Evolutionary conservation across 2,888 invertebrate genomes (phyloP), one percentile per base, ranked within the genome.

Genomic region (Dorcus parallelipipedus): DNA sequence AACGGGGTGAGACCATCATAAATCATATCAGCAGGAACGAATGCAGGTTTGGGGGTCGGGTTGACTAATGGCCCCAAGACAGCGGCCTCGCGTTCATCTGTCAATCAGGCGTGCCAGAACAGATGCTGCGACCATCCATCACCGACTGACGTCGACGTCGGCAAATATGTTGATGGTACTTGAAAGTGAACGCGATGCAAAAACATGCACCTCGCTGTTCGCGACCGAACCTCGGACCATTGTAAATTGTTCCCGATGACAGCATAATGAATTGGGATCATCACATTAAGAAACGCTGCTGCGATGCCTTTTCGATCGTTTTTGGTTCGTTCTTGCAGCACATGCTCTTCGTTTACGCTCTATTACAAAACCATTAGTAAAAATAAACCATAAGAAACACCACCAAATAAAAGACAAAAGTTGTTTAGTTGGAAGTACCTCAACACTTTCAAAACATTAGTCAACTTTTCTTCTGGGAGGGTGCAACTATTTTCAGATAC

Each of bases 51-150:
- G 52, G 58, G 61, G 55, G 59, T 59, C 56, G 45, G 47, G 49
- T 67, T 71, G 69, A 69, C 70, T 71, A 71, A 71, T 71, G 70
- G 68, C 62, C 64, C 64, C 64, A 65, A 68, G 69, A 71, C 71
- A 70, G 70, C 70, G 69, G 66, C 64, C 69, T 63, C 67, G 68
- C 68, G 71, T 69, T 69, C 64, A 64, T 56, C 67, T 70, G 71
- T 71, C 71, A 71, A 69, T 71, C 70, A 70, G 62, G 56, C 59
- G 59, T 57, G 67, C 64, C 64, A 66, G 64, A 69, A 70, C 71
- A 71, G 70, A 70, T 70, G 69, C 68, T 51, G 56, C 39, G 54
- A 54, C 57, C 54, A 60, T 60, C 56, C 54, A 60, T 60, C 60
- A 60, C 50, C 58, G 54, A 49, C 49, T 42, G 43, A 42, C 54